phyloP scores from a whole-genome alignment of 2,797 vertebrate species.

The Prionace glauca region DNA sequence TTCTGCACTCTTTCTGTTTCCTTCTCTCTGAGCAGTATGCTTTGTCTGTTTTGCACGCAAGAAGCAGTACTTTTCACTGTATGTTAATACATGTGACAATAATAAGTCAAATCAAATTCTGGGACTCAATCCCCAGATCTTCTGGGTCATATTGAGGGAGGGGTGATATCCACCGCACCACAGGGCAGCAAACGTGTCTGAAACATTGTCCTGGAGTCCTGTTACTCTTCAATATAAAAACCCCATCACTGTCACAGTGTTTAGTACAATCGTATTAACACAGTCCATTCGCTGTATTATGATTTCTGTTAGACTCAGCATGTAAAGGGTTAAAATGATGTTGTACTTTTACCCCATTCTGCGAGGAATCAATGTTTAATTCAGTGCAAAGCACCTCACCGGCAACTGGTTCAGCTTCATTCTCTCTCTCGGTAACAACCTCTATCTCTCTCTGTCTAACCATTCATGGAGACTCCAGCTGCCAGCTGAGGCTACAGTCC shows the following conservation, averaged over 20 bases:
- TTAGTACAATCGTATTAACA: neutral
- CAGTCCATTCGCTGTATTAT: neutral
- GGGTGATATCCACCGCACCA: too few species aligned
- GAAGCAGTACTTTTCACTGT: too few species aligned
- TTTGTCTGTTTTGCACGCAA: too few species aligned
- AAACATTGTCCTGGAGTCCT: neutral
- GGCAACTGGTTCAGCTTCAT: conserved; percentile 43
- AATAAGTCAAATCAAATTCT: too few species aligned
- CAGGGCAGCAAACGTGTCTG: too few species aligned
- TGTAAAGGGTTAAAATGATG: neutral
- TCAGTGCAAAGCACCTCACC: conserved; percentile 43
- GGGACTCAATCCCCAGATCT: too few species aligned
- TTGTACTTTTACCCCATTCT: neutral
- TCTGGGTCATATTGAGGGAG: too few species aligned
- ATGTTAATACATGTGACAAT: too few species aligned
- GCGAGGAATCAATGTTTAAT: neutral
- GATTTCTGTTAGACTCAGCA: neutral
- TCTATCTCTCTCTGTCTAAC: neutral
- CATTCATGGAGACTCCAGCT: neutral
- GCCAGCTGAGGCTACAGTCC: conserved; percentile 43
- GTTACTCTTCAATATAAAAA: neutral
- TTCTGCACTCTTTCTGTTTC: too few species aligned
- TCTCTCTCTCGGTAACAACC: neutral
- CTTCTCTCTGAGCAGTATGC: too few species aligned
- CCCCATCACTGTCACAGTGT: neutral